These are phyloP conservation scores for Buceros bicornis DNA, from an alignment of 2,797 vertebrate genomes.

Conservation along the genomic window DNA sequence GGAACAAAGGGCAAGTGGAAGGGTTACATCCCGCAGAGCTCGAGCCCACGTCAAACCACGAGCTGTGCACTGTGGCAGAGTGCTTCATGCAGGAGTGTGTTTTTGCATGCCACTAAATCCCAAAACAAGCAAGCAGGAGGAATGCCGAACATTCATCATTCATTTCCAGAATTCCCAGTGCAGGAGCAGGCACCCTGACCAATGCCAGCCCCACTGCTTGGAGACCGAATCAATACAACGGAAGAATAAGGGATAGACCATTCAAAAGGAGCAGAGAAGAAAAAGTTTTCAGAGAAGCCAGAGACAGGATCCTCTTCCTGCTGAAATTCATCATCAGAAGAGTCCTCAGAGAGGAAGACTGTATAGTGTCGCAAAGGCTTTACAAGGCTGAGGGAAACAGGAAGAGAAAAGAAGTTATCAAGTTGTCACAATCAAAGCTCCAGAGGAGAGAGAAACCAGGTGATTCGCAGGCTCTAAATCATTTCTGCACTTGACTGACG, in stretches of 20 bases:
- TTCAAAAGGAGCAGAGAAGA: conserved; percentile 96
- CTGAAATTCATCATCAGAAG: conserved; percentile 94
- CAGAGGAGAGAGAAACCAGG: conserved; percentile 5
- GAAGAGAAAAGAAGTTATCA: conserved; percentile 77
- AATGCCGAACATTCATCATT: neutral
- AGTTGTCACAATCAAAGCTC: neutral
- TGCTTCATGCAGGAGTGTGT: neutral
- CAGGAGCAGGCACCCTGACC: neutral
- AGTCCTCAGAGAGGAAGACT: conserved; percentile 98
- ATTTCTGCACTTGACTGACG: neutral
- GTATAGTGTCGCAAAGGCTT: conserved; percentile 96
- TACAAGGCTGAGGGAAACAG: conserved; percentile 86
- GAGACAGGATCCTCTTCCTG: conserved; percentile 88
- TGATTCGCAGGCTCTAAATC: neutral
- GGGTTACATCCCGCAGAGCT: neutral
- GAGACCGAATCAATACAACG: neutral
- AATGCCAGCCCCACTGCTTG: neutral
- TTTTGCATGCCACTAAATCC: neutral
- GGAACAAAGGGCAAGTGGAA: neutral
- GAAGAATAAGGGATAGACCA: conserved; percentile 86
- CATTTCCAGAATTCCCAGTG: neutral
- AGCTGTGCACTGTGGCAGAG: neutral
- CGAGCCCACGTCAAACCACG: accelerated
- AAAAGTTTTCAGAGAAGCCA: conserved; percentile 94
- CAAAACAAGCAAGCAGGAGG: conserved; percentile 42